Conservation (phyloP, 2,113 vertebrate species). For the Ophiodon elongatus region DNA sequence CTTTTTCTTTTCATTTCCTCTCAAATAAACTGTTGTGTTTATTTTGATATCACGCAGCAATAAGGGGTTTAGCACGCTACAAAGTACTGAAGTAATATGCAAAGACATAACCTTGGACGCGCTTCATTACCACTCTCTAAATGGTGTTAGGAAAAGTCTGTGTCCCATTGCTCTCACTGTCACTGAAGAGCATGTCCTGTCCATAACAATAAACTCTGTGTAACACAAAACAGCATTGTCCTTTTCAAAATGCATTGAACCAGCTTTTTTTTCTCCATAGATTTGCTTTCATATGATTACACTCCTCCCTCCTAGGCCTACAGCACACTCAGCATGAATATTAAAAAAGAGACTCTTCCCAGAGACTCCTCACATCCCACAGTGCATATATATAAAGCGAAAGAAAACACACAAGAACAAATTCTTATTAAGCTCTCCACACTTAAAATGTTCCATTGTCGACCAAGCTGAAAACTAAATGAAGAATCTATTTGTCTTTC, state of each 20-base stretch:
- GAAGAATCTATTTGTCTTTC: constrained; percentile 55
- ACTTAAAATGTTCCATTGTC: constrained; percentile 44
- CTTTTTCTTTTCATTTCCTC: background rate
- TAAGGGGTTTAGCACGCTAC: background rate
- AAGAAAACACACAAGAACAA: constrained; percentile 14
- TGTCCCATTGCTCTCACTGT: background rate
- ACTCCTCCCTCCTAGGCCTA: constrained; percentile 7
- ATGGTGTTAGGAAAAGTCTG: background rate
- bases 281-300: constrained; percentile 47
- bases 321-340: constrained; percentile 53
- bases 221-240: background rate
- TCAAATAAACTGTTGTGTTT: constrained; percentile 11
- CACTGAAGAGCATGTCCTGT: background rate
- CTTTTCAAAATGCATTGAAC: background rate
- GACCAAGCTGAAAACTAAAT: constrained; percentile 54
- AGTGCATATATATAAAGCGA: constrained; percentile 25
- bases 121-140: constrained; percentile 15
- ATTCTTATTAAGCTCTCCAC: constrained; percentile 20
- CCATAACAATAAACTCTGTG: background rate
- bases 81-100: background rate
- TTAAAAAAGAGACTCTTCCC: constrained; percentile 24
- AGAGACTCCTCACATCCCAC: constrained; percentile 29
- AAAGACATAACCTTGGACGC: constrained; percentile 23
- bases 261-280: background rate
- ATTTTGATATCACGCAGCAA: background rate